Conservation (phyloP, 2,113 vertebrate species). For the Cyprinodon brontotheroides region DNA sequence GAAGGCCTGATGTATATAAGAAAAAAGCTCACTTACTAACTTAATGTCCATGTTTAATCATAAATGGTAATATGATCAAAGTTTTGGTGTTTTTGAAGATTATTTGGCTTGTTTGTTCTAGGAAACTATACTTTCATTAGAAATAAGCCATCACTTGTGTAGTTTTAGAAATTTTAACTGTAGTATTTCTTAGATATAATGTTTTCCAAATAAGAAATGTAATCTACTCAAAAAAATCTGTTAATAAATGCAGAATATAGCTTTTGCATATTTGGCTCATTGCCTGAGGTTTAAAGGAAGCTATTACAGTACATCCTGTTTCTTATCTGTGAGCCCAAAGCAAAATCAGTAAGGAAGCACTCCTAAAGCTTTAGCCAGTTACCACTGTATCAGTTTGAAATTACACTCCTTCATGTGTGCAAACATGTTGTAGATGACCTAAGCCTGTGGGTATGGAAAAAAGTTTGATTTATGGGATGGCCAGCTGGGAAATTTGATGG, state of each 20-base stretch:
- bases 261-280: background rate
- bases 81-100: background rate
- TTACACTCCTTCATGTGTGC: background rate
- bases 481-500: conserved; percentile 5
- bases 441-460: background rate
- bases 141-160: background rate
- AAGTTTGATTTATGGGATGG: background rate
- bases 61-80: background rate
- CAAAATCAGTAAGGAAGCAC: background rate
- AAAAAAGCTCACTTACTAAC: too few relatives aligned
- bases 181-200: background rate
- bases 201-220: background rate
- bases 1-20: too few relatives aligned
- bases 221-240: background rate
- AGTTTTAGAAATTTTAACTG: background rate
- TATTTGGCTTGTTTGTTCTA: too few relatives aligned
- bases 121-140: background rate
- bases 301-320: too few relatives aligned
- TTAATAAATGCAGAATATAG: background rate
- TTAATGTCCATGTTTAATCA: too few relatives aligned
- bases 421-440: conserved; percentile 3
- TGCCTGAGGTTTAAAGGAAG: background rate
- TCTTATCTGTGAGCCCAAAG: background rate
- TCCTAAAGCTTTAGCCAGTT: too few relatives aligned
- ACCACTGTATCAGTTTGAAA: background rate